Conservation (phyloP, 2,797 vertebrate species). For the Danio tinwini region DNA sequence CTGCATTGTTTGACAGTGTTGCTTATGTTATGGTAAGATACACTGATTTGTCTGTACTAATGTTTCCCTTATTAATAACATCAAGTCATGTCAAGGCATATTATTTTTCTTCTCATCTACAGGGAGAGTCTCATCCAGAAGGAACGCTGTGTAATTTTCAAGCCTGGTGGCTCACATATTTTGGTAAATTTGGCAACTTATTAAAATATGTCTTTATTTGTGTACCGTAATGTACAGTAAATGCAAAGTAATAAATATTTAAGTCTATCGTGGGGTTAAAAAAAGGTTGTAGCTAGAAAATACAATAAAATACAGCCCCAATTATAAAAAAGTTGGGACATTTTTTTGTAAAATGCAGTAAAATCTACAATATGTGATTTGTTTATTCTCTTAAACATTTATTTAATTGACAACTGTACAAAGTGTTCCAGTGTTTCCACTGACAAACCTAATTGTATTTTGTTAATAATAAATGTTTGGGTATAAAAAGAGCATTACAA, state of each 20-base stretch:
- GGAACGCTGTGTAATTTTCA: conserved; percentile 81
- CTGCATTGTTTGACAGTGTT: conserved; percentile 83
- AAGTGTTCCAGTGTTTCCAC: too few species aligned
- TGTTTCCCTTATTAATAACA: neutral
- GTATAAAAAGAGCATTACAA: too few species aligned
- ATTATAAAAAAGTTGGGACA: too few species aligned
- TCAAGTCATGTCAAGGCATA: conserved; percentile 27
- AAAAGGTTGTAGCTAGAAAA: neutral
- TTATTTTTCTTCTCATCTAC: conserved; percentile 37
- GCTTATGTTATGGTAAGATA: conserved; percentile 85
- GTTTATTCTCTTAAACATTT: too few species aligned
- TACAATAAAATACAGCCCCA: neutral
- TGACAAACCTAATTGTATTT: too few species aligned
- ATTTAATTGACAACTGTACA: too few species aligned
- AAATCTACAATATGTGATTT: neutral
- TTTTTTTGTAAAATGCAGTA: too few species aligned
- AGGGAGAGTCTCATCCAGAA: conserved; percentile 78
- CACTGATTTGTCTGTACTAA: conserved; percentile 22
- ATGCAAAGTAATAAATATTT: neutral
- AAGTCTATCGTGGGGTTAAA: neutral
- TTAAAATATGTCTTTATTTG: neutral
- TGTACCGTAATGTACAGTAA: neutral
- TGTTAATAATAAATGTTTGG: too few species aligned
- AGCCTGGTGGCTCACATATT: conserved; percentile 86
- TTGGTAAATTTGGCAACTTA: conserved; percentile 75